Base-by-base conservation (phyloP, 2,113 vertebrate species). In the Rutilus rutilus region DNA sequence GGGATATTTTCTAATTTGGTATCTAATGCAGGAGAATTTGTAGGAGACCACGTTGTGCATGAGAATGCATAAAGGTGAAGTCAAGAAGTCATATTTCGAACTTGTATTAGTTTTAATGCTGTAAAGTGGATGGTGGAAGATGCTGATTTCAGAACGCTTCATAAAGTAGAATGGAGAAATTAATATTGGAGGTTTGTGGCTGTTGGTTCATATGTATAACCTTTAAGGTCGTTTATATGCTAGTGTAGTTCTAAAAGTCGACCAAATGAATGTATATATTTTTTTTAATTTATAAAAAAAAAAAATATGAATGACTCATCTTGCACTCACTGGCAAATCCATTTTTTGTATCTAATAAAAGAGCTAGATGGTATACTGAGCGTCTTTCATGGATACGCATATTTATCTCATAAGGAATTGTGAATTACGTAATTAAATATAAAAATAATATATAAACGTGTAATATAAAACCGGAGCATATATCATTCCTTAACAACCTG, bases 1-100 rank as follows among this genome's bases (percentile, higher is more conserved):
- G 82, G 86, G 74, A 88, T 86, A 82, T 30, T 84, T 65, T 85
- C 77, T 36, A 84, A 79, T 64, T 87, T 39, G 52, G 71, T 82
- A 64, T 76, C 71, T 89, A 82, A 78, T 84, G 75, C 69, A 2
- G 86, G 60, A 73, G 76, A 84, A 82, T 45, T 86, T 77, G 65
- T 82, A 4, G 86, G 25, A 78, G 77, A 78, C 82, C 36, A 39
- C 2, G 57, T 42, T 80, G 30, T 47, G 52, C 83, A 62, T 87
- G 64, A 42, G 73, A 85, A 62, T 47, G n/a, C 47, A 74, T 50
- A 62, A 71, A 82, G 80, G 64, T 82, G 80, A 73, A 81, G 60
- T 50, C 25, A 25, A 65, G 67, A 73, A 82, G 80, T 36, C 78
- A 2, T 42, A 65, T 81, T 65, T 45, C 54, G 21, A 5, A 27